Percentiles rank a stretch among this genome's conserved stretches.
Evolutionary conservation across 2,113 vertebrate species (phyloP).

Genomic region (Archilochus colubris): DNA sequence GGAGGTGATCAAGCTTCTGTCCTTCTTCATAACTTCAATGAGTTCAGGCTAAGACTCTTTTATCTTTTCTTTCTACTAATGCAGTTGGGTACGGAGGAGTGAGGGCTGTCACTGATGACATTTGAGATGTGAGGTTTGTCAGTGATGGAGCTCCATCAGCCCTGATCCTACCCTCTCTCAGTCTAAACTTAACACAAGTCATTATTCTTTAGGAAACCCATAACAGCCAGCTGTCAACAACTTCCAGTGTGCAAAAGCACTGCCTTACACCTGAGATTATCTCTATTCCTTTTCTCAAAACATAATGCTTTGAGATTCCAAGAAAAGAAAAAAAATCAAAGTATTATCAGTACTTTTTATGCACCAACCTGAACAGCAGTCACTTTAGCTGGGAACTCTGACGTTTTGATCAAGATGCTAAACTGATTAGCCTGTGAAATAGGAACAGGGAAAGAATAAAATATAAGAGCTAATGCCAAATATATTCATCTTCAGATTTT

Average conservation of each 20-base stretch:
- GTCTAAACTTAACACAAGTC: not conserved
- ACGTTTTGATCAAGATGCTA: not conserved
- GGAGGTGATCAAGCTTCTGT: not conserved
- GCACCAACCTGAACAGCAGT: not conserved
- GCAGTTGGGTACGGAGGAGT: not conserved
- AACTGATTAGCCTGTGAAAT: not conserved
- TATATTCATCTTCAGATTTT: not conserved
- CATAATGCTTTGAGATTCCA: not conserved
- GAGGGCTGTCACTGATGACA: not conserved
- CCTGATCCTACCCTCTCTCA: not conserved
- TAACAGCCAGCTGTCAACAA: not conserved
- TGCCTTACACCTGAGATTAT: not conserved
- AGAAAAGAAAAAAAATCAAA: not conserved
- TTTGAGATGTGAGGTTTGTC: not conserved
- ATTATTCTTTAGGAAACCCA: constrained; percentile 20
- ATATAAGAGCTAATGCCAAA: not conserved
- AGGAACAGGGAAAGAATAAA: not conserved
- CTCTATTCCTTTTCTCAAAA: not conserved
- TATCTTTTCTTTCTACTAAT: not conserved
- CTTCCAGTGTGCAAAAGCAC: not conserved
- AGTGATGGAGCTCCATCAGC: not conserved
- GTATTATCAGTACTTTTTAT: constrained; percentile 6
- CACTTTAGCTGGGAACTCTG: not conserved
- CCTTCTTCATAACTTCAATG: not conserved
- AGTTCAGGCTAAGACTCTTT: not conserved